A percentile compares a stretch with the other conserved stretches of the same genome.
phyloP scores from a whole-genome alignment of 92 coral and sea anemone species.

The Parazoanthus swiftii region DNA sequence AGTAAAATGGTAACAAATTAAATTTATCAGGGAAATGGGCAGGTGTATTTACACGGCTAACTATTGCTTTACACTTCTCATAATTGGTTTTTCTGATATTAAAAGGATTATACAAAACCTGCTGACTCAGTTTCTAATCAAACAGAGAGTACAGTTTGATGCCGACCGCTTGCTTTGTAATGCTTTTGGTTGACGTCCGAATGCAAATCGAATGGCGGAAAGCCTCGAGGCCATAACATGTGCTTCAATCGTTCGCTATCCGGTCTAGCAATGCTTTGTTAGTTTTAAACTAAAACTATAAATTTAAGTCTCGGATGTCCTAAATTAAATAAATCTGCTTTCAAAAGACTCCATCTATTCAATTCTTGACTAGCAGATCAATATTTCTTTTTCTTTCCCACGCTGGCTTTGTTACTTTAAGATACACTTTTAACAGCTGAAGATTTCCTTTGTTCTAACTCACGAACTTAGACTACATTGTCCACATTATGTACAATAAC shows the following conservation, averaged over 20 bases:
- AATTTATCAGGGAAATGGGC: neutral
- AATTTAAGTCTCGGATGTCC: neutral
- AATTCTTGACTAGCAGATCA: neutral
- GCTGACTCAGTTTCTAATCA: neutral
- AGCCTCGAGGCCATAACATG: conserved; percentile 22
- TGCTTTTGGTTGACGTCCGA: neutral
- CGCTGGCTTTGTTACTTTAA: neutral
- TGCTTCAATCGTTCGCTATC: neutral
- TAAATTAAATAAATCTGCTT: too few relatives aligned
- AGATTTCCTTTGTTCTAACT: neutral
- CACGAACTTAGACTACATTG: neutral
- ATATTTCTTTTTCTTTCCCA: neutral
- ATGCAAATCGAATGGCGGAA: neutral
- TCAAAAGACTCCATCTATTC: neutral
- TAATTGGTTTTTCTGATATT: conserved; percentile 9
- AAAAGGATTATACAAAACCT: neutral
- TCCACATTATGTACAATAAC: neutral
- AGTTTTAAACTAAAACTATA: neutral
- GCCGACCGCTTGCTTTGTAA: neutral
- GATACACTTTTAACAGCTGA: neutral
- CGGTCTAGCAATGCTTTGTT: neutral
- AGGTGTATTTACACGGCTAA: conserved; percentile 36
- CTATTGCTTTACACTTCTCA: conserved; percentile 17
- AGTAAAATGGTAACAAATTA: neutral
- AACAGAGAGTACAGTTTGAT: conserved; percentile 3